These are phyloP conservation scores for Beaufortia kweichowensis DNA, from an alignment of 2,113 vertebrate species.

Conservation along the genomic window DNA sequence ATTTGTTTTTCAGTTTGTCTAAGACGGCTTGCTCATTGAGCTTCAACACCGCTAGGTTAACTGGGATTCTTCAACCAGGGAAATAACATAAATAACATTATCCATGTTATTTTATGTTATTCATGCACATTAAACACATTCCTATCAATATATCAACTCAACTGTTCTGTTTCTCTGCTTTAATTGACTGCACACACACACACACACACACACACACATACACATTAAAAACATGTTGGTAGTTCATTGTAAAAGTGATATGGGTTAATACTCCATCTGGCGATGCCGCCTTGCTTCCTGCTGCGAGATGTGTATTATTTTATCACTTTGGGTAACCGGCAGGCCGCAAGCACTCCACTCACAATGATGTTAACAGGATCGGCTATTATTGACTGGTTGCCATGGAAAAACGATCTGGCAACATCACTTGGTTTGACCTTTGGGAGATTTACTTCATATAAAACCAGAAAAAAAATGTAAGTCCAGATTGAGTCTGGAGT, in stretches of 20 bases:
- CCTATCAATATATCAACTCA: slow-evolving; percentile 57
- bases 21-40: slow-evolving; percentile 99
- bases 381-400: neutral
- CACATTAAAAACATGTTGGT: slow-evolving; percentile 63
- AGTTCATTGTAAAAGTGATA: slow-evolving; percentile 90
- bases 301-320: slow-evolving; percentile 94
- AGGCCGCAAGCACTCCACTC: slow-evolving; percentile 77
- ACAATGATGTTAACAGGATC: slow-evolving; percentile 35
- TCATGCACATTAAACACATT: slow-evolving; percentile 72
- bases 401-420: neutral
- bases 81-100: slow-evolving; percentile 99
- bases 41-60: slow-evolving; percentile 99
- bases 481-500: slow-evolving; percentile 59
- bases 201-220: too few species aligned
- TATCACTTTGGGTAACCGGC: slow-evolving; percentile 98
- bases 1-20: slow-evolving; percentile 99
- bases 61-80: slow-evolving; percentile 97
- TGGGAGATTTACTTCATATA: neutral
- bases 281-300: slow-evolving; percentile 75
- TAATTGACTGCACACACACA: slow-evolving; percentile 44
- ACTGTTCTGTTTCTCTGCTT: slow-evolving; percentile 15
- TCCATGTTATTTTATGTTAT: slow-evolving; percentile 99
- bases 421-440: neutral
- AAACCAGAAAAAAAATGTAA: neutral
- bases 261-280: slow-evolving; percentile 92